Evolutionary conservation across 2,797 vertebrate species (phyloP).

Genomic region (Falco cherrug): DNA sequence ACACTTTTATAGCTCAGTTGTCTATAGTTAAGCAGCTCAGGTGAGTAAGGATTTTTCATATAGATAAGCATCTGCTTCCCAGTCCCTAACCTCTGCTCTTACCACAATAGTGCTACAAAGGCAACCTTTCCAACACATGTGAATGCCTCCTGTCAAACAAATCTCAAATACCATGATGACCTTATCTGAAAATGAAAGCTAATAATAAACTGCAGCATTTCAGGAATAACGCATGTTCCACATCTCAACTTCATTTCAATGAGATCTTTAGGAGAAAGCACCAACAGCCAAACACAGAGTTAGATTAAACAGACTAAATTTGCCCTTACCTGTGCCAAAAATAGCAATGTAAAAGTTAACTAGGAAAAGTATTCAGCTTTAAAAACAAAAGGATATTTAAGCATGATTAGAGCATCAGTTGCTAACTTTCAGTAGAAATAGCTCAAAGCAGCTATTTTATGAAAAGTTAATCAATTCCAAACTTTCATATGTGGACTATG

Average conservation of each 20-base stretch:
- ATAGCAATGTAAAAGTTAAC: not conserved
- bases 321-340: not conserved
- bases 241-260: not conserved
- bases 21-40: not conserved
- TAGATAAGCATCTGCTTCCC: conserved; percentile 5
- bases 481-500: conserved; percentile 27
- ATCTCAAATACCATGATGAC: not conserved
- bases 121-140: not conserved
- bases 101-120: not conserved
- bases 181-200: conserved; percentile 32
- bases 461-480: conserved; percentile 58
- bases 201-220: conserved; percentile 2
- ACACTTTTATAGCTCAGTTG: not conserved
- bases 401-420: not conserved
- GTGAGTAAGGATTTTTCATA: not conserved
- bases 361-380: not conserved
- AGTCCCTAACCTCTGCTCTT: not conserved
- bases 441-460: conserved; percentile 31
- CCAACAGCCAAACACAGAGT: not conserved
- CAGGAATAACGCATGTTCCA: not conserved
- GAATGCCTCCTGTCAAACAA: conserved; percentile 24
- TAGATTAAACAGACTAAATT: not conserved
- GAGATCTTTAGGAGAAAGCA: not conserved
- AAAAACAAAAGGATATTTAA: not conserved
- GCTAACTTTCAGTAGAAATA: conserved; percentile 19